Base-by-base conservation (phyloP, 2,113 vertebrate species). In the Anser cygnoides region DNA sequence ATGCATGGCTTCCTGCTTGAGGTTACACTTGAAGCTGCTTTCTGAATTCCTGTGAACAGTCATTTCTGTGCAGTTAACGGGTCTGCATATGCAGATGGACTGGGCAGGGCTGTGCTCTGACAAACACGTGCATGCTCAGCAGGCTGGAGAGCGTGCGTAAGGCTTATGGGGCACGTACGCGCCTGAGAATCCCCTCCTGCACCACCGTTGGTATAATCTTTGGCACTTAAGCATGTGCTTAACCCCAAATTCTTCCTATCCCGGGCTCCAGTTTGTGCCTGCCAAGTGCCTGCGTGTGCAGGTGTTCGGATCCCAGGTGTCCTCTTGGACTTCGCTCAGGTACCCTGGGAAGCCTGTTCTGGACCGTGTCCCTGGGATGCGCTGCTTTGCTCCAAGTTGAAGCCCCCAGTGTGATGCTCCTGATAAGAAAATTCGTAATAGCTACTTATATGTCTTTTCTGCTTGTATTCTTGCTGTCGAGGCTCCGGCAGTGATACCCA, bases 381-480 rank as follows among this genome's bases (percentile, higher is more conserved):
- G 61, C 73, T 68, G 35, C 39, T 72, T 46, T 50, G 46, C 65
- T 77, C 67, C 0, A 10, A 26, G 57, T 49, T 41, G 21, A 26
- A 21, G 22, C 28, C 41, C 41, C 23, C 5, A 0, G 0, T 14
- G 8, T 13, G 73, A 65, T 49, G 74, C 62, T 87, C 14, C 82
- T 73, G 70, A 54, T 50, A 31, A 23, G n/a, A 54, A 39, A 79
- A 59, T 28, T 23, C 22, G 37, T 75, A 43, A 74, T 9, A 76
- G 55, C 68, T 85, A 49, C 84, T 96, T 39, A 94, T 18, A 5
- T 85, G 74, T 96, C 89, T 97, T 93, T 94, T 95, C 87, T 96
- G 93, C 96, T 96, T 96, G 91, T 91, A 28, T 96, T 91, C 93
- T 93, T 97, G 96, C 95, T 74, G 23, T 76, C 84, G 84, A 96